phyloP scores from a whole-genome alignment of 2,113 vertebrate genomes.

The Astur gentilis region DNA sequence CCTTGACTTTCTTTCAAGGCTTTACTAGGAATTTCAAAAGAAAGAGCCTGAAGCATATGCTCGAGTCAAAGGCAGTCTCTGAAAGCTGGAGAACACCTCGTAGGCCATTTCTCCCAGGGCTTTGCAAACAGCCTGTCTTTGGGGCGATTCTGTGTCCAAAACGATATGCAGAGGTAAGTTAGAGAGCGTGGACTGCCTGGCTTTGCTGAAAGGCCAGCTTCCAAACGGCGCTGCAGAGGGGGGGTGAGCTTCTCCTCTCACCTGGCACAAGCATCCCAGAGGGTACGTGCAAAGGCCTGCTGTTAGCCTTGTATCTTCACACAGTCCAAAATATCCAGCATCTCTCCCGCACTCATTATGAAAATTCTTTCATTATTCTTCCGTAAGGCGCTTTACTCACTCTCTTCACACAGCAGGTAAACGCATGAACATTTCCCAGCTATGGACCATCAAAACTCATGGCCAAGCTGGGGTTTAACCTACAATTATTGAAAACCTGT shows the following conservation, averaged over 20 bases:
- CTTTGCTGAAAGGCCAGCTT: not conserved
- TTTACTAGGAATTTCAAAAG: not conserved
- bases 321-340: not conserved
- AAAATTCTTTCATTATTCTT: not conserved
- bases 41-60: not conserved
- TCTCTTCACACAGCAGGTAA: not conserved
- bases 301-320: not conserved
- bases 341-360: not conserved
- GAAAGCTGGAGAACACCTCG: not conserved
- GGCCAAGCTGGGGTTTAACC: not conserved
- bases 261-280: not conserved
- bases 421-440: not conserved
- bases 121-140: not conserved
- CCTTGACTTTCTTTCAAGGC: not conserved
- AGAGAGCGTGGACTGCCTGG: not conserved
- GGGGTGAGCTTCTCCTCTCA: not conserved
- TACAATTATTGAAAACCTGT: not conserved
- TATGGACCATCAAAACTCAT: not conserved
- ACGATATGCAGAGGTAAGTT: not conserved
- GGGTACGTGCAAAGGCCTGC: not conserved
- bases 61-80: not conserved
- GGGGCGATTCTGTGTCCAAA: not conserved
- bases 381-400: not conserved
- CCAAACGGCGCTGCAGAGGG: not conserved
- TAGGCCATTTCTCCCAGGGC: not conserved